These are phyloP conservation scores for Muraenolepis orangiensis DNA, from an alignment of 2,797 vertebrate species.

Conservation along the genomic window DNA sequence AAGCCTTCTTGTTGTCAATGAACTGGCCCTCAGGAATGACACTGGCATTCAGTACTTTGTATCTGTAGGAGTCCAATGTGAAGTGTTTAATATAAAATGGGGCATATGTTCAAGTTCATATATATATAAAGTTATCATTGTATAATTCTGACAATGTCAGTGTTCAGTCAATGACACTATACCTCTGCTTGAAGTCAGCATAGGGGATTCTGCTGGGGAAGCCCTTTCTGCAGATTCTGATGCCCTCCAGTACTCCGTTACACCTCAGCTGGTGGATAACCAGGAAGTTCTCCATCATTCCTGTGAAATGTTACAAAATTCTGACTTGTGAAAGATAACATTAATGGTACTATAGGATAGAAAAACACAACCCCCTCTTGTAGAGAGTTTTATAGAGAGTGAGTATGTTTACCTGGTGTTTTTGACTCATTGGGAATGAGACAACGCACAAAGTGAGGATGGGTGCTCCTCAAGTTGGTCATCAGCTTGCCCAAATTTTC, in stretches of 20 bases:
- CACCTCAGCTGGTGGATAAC: constrained; percentile 85
- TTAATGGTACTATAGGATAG: not conserved
- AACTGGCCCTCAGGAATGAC: constrained; percentile 86
- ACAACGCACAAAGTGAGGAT: constrained; percentile 82
- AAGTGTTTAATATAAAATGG: not conserved
- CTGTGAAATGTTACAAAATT: constrained; percentile 26
- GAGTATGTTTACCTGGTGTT: constrained; percentile 73
- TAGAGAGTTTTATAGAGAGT: not conserved
- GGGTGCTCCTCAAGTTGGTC: constrained; percentile 77
- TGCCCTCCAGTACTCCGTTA: constrained; percentile 83
- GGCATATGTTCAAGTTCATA: not conserved
- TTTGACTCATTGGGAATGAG: constrained; percentile 84
- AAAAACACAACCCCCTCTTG: not conserved
- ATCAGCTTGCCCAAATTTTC: constrained; percentile 83
- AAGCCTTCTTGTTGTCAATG: constrained; percentile 88
- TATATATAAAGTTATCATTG: too few relatives aligned
- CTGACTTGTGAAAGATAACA: not conserved
- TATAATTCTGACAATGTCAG: not conserved
- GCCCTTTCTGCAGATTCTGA: constrained; percentile 84
- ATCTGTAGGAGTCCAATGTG: constrained; percentile 38
- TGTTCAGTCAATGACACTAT: not conserved
- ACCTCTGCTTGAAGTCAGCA: constrained; percentile 85
- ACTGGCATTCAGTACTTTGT: constrained; percentile 83
- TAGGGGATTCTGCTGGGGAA: constrained; percentile 84
- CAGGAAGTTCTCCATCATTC: constrained; percentile 66